phyloP scores from a whole-genome alignment of 2,888 invertebrate genomes.

The Sabatieria punctata region DNA sequence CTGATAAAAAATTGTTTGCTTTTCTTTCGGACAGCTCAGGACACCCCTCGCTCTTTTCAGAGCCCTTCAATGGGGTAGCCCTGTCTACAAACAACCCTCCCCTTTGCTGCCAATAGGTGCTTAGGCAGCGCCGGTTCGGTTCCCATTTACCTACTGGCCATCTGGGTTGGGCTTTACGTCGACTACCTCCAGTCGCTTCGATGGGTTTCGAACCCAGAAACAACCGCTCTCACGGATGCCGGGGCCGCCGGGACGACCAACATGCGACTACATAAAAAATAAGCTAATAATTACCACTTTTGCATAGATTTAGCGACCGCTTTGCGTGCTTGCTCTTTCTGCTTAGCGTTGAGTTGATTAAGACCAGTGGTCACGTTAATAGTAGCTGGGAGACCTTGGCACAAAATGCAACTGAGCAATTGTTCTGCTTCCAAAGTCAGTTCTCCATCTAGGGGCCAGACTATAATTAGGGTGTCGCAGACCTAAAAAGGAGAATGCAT shows the following conservation, averaged over 20 bases:
- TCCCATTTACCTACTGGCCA: no score
- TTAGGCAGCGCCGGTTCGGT: no score
- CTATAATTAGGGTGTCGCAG: constrained; percentile 2
- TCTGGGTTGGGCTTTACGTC: no score
- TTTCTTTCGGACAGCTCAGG: constrained; percentile 2
- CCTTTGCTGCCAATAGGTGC: no score
- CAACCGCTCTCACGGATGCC: no score
- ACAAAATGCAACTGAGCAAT: constrained; percentile 4
- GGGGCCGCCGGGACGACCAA: no score
- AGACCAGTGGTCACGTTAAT: constrained; percentile 21
- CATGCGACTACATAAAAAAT: no score
- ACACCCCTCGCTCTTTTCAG: no score
- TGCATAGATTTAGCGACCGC: constrained; percentile 14
- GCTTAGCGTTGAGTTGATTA: constrained; percentile 16
- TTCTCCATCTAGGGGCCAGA: constrained; percentile 5
- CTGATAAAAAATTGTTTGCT: constrained; percentile 11
- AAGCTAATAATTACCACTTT: no score
- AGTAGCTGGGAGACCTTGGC: not conserved
- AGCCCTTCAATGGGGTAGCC: constrained; percentile 8
- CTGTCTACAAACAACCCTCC: no score
- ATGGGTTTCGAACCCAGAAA: no score
- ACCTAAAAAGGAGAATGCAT: constrained; percentile 3
- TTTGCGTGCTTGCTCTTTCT: constrained; percentile 19
- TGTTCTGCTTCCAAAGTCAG: not conserved
- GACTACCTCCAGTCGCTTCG: no score